These are phyloP conservation scores for Dryoscopus gambensis DNA, from an alignment of 2,113 vertebrate species.

Conservation along the genomic window DNA sequence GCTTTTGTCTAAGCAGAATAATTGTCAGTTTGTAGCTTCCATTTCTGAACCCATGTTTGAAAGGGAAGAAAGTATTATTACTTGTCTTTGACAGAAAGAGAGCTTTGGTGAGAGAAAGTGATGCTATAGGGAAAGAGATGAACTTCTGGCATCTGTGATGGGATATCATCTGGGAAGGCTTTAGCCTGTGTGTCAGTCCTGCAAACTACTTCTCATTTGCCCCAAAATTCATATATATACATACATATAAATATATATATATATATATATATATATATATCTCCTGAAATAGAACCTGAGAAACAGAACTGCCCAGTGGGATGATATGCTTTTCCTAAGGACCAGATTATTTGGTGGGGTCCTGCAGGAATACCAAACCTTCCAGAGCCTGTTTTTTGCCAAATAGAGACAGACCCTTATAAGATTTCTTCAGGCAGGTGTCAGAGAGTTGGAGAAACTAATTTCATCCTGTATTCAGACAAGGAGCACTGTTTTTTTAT, in stretches of 20 bases:
- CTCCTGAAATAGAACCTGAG: background rate
- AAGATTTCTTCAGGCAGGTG: background rate
- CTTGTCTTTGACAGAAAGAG: background rate
- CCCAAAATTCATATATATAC: background rate
- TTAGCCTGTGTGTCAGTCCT: background rate
- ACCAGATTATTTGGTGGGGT: background rate
- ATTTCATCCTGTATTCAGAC: background rate
- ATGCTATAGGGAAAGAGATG: background rate
- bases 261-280: background rate
- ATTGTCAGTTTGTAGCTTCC: background rate
- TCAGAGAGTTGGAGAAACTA: background rate
- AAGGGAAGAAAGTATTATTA: background rate
- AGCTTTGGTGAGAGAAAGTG: background rate
- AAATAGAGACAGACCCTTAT: fast-evolving
- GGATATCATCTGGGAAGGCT: background rate
- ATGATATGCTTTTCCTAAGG: background rate
- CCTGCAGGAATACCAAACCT: background rate
- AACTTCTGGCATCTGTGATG: background rate
- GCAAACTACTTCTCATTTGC: background rate
- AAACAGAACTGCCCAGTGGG: background rate
- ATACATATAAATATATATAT: no score
- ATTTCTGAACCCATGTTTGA: background rate
- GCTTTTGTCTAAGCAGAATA: background rate
- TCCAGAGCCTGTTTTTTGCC: background rate
- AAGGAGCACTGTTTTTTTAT: background rate